These are phyloP conservation scores for Platycercus adscitus DNA, from an alignment of 2,113 vertebrate genomes.

Conservation along the genomic window DNA sequence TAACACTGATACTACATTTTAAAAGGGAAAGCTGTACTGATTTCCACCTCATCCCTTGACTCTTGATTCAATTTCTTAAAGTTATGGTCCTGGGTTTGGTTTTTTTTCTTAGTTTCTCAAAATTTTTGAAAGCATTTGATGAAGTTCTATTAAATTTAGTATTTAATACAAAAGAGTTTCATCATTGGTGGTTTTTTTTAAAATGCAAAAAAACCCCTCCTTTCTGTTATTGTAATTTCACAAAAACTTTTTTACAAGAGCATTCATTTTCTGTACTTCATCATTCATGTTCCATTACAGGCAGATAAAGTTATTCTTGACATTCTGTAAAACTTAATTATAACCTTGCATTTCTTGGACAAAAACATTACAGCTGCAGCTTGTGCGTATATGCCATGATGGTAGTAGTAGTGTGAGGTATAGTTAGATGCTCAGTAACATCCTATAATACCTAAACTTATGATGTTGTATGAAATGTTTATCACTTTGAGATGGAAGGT, in stretches of 20 bases:
- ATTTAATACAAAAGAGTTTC: neutral
- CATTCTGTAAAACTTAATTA: neutral
- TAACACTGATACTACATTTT: neutral
- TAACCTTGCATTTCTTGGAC: neutral
- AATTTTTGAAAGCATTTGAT: neutral
- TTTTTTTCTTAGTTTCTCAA: neutral
- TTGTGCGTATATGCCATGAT: neutral
- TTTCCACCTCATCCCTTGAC: neutral
- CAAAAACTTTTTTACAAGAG: neutral
- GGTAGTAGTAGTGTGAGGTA: neutral
- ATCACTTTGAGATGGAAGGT: neutral
- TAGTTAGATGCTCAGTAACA: neutral
- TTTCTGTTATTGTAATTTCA: neutral
- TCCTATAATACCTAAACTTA: neutral
- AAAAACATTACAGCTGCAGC: neutral
- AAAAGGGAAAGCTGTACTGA: neutral
- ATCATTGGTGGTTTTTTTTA: fast-evolving
- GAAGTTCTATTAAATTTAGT: neutral
- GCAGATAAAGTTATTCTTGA: neutral
- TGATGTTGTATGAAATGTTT: neutral
- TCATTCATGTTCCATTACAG: neutral
- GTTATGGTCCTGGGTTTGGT: neutral
- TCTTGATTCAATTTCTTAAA: neutral
- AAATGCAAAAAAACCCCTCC: neutral
- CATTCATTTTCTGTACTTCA: neutral